Conservation (phyloP, 2,797 vertebrate species). For the Brachyalestes nurse region DNA sequence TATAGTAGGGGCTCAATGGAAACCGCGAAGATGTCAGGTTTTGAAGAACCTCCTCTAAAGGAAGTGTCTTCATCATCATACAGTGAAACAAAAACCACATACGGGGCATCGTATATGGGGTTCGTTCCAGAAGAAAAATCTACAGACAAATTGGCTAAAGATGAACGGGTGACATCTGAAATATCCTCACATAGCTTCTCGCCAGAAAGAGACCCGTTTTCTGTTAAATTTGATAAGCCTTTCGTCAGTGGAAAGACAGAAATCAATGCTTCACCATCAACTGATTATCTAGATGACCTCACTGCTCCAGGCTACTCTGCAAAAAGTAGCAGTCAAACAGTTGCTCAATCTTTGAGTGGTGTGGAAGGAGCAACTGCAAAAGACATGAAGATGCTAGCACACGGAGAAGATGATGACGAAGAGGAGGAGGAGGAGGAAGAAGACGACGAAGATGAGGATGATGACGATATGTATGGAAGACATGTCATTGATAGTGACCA, state of each 20-base stretch:
- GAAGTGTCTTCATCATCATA: conserved; percentile 75
- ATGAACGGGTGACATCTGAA: conserved; percentile 45
- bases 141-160: conserved; percentile 36
- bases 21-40: conserved; percentile 22
- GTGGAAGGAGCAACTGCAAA: conserved; percentile 74
- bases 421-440: conserved; percentile 72
- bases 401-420: conserved; percentile 80
- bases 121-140: conserved; percentile 27
- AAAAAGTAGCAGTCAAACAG: conserved; percentile 56
- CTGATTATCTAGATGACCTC: conserved; percentile 60
- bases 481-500: conserved; percentile 81
- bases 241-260: conserved; percentile 40
- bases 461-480: conserved; percentile 73
- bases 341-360: conserved; percentile 52
- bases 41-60: conserved; percentile 70
- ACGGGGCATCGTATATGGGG: conserved; percentile 4
- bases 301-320: conserved; percentile 59
- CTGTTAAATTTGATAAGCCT: conserved; percentile 43
- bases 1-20: conserved; percentile 34
- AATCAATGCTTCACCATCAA: conserved; percentile 47
- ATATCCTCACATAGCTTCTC: conserved; percentile 58
- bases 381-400: conserved; percentile 77
- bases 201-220: conserved; percentile 60
- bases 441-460: conserved; percentile 71
- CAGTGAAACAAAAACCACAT: conserved; percentile 45